A percentile compares a stretch with the other conserved stretches of the same genome.
phyloP scores from a whole-genome alignment of 2,113 vertebrate species.

The Melanocharis versteri region DNA sequence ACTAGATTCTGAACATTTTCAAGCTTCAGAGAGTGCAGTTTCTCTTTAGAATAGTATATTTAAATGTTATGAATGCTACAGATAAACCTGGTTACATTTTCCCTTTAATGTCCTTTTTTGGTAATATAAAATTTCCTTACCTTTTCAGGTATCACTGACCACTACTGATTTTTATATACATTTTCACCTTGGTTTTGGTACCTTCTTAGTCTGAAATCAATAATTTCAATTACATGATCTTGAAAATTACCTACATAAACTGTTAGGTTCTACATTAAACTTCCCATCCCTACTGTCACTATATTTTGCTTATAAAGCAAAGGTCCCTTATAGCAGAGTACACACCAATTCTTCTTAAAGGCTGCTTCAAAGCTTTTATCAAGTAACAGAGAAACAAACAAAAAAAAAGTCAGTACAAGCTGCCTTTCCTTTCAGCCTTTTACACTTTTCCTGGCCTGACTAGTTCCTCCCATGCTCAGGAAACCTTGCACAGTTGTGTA shows the following conservation, averaged over 20 bases:
- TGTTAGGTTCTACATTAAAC: slow-evolving; percentile 41
- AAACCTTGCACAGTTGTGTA: neutral
- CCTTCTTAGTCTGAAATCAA: slow-evolving; percentile 45
- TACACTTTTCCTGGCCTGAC: neutral
- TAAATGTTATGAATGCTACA: slow-evolving; percentile 38
- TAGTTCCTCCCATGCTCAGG: neutral
- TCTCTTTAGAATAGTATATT: slow-evolving; percentile 18
- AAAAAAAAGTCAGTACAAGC: neutral
- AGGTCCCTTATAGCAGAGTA: slow-evolving; percentile 36
- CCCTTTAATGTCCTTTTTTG: slow-evolving; percentile 58
- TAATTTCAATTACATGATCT: slow-evolving; percentile 41
- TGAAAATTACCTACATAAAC: slow-evolving; percentile 55
- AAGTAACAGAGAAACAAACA: neutral
- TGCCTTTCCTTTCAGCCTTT: slow-evolving; percentile 9
- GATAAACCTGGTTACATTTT: slow-evolving; percentile 53
- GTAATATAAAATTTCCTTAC: slow-evolving; percentile 38
- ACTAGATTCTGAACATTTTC: slow-evolving; percentile 38
- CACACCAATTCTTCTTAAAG: neutral
- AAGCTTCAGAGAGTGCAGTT: slow-evolving; percentile 49
- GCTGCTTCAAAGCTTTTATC: slow-evolving; percentile 23
- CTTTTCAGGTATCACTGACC: slow-evolving; percentile 6
- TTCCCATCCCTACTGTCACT: neutral
- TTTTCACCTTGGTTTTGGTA: slow-evolving; percentile 60
- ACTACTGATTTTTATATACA: slow-evolving; percentile 12
- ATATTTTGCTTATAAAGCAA: slow-evolving; percentile 56